phyloP scores from a whole-genome alignment of 2,113 vertebrate genomes.

The Gobio gobio region DNA sequence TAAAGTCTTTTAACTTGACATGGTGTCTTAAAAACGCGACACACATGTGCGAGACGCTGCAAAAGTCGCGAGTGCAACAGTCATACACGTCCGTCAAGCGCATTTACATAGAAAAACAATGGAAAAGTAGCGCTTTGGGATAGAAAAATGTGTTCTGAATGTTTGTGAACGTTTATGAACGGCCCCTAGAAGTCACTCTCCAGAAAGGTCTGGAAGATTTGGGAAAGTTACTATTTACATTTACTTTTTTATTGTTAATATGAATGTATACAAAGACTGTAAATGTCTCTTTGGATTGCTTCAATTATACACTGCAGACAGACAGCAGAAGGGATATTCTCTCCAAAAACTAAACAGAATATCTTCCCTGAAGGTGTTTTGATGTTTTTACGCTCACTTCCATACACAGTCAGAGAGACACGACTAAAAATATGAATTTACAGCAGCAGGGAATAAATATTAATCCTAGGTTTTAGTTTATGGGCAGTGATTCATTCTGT shows the following conservation, averaged over 20 bases:
- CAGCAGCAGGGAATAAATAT: slow-evolving; percentile 38
- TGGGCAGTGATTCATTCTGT: slow-evolving; percentile 35
- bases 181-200: background rate
- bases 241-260: background rate
- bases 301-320: background rate
- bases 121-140: too few relatives aligned
- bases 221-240: slow-evolving; percentile 1
- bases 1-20: too few relatives aligned
- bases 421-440: slow-evolving; percentile 21
- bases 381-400: background rate
- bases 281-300: background rate
- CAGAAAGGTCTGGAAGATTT: background rate
- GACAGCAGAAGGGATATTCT: slow-evolving; percentile 4
- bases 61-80: too few relatives aligned
- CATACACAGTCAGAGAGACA: background rate
- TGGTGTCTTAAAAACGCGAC: too few relatives aligned
- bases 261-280: background rate
- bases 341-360: background rate
- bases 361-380: slow-evolving; percentile 9
- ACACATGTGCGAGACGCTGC: too few relatives aligned
- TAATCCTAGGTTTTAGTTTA: slow-evolving; percentile 47
- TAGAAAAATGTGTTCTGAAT: too few relatives aligned
- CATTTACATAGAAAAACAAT: too few relatives aligned
- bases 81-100: too few relatives aligned
- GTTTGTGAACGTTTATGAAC: too few relatives aligned